Evolutionary conservation across 2,113 vertebrate species (phyloP), one percentile per base, ranked within the genome.

Genomic region (Cebus imitator): DNA sequence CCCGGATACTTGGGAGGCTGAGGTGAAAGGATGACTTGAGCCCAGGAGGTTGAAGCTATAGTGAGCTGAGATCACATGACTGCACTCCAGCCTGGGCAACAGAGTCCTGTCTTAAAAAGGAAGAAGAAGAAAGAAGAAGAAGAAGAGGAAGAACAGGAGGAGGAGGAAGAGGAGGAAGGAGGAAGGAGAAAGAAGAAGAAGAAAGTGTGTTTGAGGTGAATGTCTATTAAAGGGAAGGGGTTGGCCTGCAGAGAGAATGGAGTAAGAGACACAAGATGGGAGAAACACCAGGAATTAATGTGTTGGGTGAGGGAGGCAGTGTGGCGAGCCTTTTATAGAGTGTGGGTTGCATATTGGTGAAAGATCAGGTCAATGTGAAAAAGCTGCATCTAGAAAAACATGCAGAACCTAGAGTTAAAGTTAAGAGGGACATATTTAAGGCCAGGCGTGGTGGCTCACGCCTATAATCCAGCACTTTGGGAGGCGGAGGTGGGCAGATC

Each of bases 361-460:
- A 75, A 16, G 45, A 20, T 66, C 25, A 64, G 61, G 35, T 73
- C 20, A 30, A 12, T 30, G 8, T 57, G 70, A 68, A 68, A 68
- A 40, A 87, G 93, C 58, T 35, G 30, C 30, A 25, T 21, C n/a
- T 66, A 25, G 43, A 92, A 90, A 70, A 85, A 18, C 40, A 57
- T 2, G 25, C n/a, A 32, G 52, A n/a, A 75, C 43, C 25, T 30
- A 66, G 88, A 79, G 48, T 8, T 64, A 84, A 45, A 21, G 64
- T 35, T 43, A 66, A 45, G 43, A 73, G 37, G 23, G 43, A 48
- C 66, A 23, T 23, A 50, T 68, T 84, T 27, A 12, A 55, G 11
- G 5, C 12, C 11, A 5, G 27, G 4, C 0, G 12, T 1, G 5
- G 25, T 64, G 61, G 5, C 27, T 64, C 61, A 64, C 30, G 5